Evolutionary conservation across 2,113 vertebrate genomes (phyloP).

Genomic region (Oplegnathus fasciatus): DNA sequence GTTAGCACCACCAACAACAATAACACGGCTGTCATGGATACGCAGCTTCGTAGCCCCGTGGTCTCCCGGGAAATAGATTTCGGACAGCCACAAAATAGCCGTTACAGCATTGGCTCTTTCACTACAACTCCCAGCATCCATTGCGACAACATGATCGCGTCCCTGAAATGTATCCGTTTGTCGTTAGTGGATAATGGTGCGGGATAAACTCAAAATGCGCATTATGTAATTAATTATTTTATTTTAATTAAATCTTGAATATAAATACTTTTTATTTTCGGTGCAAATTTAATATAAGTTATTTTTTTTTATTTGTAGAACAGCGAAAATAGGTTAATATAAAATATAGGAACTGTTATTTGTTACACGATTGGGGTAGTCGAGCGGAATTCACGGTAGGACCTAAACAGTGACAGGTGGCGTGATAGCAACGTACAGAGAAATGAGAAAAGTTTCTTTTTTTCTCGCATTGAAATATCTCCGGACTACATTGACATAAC

Average conservation of each 20-base stretch:
- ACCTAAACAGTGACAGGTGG: slow-evolving; percentile 58
- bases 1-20: slow-evolving; percentile 74
- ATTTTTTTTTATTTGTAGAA: background rate
- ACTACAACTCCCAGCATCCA: slow-evolving; percentile 64
- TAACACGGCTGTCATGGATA: slow-evolving; percentile 85
- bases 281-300: accelerated
- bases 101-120: accelerated
- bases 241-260: accelerated
- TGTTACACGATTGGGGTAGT: background rate
- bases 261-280: accelerated
- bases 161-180: slow-evolving; percentile 50
- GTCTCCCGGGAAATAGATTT: slow-evolving; percentile 78
- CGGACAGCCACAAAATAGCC: background rate
- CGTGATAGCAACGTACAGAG: slow-evolving; percentile 36
- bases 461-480: background rate
- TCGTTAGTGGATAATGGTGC: background rate
- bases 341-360: slow-evolving; percentile 35
- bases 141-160: background rate
- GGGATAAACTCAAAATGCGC: background rate
- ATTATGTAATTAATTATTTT: background rate
- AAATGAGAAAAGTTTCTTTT: background rate
- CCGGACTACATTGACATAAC: background rate
- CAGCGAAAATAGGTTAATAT: accelerated
- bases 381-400: slow-evolving; percentile 48
- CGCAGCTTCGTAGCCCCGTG: slow-evolving; percentile 39